Evolutionary conservation across 2,888 invertebrate species (phyloP).

Genomic region (Pyrrhosoma nymphula): DNA sequence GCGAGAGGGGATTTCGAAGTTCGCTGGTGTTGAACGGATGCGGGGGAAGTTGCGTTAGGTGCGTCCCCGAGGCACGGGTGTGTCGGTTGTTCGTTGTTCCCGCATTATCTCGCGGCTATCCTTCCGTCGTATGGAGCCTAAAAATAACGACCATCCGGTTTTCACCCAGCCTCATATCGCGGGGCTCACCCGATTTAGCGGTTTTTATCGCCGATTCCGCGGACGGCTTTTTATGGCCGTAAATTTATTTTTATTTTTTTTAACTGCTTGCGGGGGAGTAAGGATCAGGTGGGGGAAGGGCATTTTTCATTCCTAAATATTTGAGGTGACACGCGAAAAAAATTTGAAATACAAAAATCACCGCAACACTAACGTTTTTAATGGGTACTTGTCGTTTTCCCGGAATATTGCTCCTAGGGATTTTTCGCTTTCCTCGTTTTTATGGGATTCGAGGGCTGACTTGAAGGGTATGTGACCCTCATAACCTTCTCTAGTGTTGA

Average conservation of each 20-base stretch:
- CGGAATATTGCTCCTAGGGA: neutral
- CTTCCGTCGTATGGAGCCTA: neutral
- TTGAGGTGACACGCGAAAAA: neutral
- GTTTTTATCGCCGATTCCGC: conserved; percentile 11
- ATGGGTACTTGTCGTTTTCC: neutral
- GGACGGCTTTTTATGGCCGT: neutral
- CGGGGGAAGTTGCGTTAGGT: neutral
- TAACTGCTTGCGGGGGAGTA: neutral
- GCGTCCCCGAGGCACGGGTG: neutral
- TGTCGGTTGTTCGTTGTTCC: neutral
- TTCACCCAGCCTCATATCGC: neutral
- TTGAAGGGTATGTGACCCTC: neutral
- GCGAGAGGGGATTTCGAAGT: neutral
- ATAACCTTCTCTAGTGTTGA: neutral
- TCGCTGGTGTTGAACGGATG: neutral
- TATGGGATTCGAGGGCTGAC: neutral
- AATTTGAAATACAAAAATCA: neutral
- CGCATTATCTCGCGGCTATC: neutral
- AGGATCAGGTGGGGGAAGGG: neutral
- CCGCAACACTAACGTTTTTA: neutral
- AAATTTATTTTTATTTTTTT: neutral
- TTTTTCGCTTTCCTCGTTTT: neutral
- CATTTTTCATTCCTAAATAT: neutral
- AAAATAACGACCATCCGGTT: conserved; percentile 39
- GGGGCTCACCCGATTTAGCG: neutral